These are phyloP conservation scores for Neostethus bicornis DNA, from an alignment of 2,797 vertebrate genomes.

Conservation along the genomic window DNA sequence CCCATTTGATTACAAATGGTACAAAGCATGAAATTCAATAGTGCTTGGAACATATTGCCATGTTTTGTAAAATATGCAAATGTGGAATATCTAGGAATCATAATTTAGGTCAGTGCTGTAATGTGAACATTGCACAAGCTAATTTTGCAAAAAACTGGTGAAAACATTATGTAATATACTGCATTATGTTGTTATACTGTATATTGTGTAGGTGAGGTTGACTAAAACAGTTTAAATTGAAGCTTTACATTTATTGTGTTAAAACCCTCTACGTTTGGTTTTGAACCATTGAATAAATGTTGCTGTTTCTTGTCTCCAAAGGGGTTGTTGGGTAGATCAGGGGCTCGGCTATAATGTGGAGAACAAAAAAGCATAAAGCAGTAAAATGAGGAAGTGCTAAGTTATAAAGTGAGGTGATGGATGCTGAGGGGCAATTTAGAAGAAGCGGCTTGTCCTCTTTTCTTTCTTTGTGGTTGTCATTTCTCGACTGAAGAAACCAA, in stretches of 20 bases:
- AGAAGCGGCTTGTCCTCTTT: conserved; percentile 24
- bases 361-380: conserved; percentile 16
- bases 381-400: conserved; percentile 19
- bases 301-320: neutral
- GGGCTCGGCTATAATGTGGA: conserved; percentile 20
- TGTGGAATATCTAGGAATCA: too few species aligned
- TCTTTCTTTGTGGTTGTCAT: conserved; percentile 42
- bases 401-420: conserved; percentile 21
- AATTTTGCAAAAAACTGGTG: too few species aligned
- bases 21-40: too few species aligned
- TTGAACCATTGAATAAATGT: neutral
- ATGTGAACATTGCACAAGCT: too few species aligned
- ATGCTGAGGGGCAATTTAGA: conserved; percentile 38
- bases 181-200: too few species aligned
- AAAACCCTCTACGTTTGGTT: neutral
- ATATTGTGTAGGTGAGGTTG: too few species aligned
- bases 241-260: too few species aligned
- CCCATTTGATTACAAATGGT: too few species aligned
- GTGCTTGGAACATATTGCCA: too few species aligned
- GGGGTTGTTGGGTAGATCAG: neutral
- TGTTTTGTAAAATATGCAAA: too few species aligned
- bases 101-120: too few species aligned
- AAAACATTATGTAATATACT: neutral
- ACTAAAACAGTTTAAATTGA: too few species aligned
- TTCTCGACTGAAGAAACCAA: conserved; percentile 49